Evolutionary conservation across 1,140 invertebrate genomes (phyloP), one percentile per base, ranked within the genome.

Genomic region (Plectus sambesii): DNA sequence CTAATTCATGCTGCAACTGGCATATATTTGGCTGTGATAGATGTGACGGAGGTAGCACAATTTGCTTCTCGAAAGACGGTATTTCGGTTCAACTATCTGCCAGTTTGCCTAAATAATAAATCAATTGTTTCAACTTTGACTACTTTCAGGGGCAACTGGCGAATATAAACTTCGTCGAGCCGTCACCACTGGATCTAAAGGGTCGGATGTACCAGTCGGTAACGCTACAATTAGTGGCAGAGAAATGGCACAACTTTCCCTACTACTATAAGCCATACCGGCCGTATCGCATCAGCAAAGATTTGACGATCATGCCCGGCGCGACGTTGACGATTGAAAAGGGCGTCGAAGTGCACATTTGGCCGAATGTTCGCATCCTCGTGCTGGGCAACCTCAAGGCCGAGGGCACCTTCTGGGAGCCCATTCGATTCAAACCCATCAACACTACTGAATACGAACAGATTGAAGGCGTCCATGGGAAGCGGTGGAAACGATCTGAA

Each of bases 221-320:
- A 2, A 78, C 75, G 1, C 61, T 99, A 1, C 76, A 78, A n/a
- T 39, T 67, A 27, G 38, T 57, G 17, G 50, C 51, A 12, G 66
- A 69, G 43, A 20, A 49, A 42, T 66, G 63, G 65, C 47, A 55
- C 19, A 22, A 33, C 5, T 60, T 59, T 47, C 53, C 53, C 2
- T 37, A 38, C n/a, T 52, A 63, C 26, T 52, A 36, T 6, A 27
- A 65, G 19, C 66, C 64, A 9, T 64, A 62, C 43, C 49, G 66
- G 12, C 66, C 64, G n/a, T 67, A 67, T 44, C 50, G 63, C 5
- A 69, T 67, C 29, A 59, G 51, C 4, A 42, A 60, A 38, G 94
- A 99, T 70, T 78, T 99, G 2, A 99, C 93, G 0, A 80, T 99
- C 0, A 94, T 99, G 90, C 90, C 92, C 0, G 82, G 69, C 9